Evolutionary conservation across 2,888 invertebrate genomes (phyloP).

Genomic region (Tridacna gigas): DNA sequence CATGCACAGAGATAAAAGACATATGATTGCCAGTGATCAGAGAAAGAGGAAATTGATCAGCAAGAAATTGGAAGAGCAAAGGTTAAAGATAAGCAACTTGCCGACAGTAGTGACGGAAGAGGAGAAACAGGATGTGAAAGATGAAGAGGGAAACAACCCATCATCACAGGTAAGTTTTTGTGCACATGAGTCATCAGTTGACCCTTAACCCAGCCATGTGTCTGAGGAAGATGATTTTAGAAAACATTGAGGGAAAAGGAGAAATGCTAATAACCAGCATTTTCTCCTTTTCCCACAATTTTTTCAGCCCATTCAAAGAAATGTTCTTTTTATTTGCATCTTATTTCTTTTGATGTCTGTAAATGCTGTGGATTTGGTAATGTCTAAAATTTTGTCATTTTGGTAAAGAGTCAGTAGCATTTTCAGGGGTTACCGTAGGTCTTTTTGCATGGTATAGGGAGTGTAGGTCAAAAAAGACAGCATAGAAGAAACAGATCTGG

Average conservation of each 20-base stretch:
- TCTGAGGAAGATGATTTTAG: not conserved
- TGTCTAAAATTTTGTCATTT: not conserved
- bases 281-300: not conserved
- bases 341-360: no score
- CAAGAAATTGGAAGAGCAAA: slow-evolving; percentile 36
- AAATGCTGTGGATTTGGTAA: no score
- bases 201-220: not conserved
- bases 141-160: not conserved
- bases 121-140: slow-evolving; percentile 19
- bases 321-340: no score
- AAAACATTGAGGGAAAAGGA: not conserved
- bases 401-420: not conserved
- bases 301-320: not conserved
- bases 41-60: slow-evolving; percentile 41
- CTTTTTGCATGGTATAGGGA: no score
- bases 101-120: slow-evolving; percentile 46
- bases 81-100: slow-evolving; percentile 46
- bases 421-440: no score
- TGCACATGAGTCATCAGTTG: not conserved
- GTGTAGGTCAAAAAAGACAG: no score
- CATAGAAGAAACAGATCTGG: no score
- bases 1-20: slow-evolving; percentile 43
- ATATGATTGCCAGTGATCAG: slow-evolving; percentile 50
- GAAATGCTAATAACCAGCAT: not conserved
- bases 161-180: slow-evolving; percentile 1